Base-by-base conservation (phyloP, 2,888 invertebrate genomes). In the Lymantria monacha region DNA sequence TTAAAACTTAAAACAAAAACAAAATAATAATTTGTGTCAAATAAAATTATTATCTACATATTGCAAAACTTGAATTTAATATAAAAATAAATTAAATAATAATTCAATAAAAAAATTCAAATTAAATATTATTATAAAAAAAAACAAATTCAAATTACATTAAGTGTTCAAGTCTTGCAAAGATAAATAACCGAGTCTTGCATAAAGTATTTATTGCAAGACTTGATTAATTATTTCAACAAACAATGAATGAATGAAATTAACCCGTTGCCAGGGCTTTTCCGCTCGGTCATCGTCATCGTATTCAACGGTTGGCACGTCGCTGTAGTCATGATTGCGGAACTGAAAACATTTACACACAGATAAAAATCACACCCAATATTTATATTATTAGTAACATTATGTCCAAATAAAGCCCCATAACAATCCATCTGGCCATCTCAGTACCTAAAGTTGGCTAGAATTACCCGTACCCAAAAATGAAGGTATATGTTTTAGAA, bases 231-330 rank as follows among this genome's bases (percentile, higher is more conserved):
- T 9, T 45, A 36, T 33, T 9, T 33, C 9, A 33, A 33, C 9
- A 30, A n/a, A 42, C 3, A 43, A 42, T 42, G 49, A 49, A 49
- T 46, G 40, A 47, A 48, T 53, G 48, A 33, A 11, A 49, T 70
- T 79, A 73, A 87, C 87, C 84, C 84, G 80, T 57, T 86, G 79
- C 83, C 85, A 84, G 69, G 86, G 83, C 70, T 87, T 87, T 78
- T 86, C 87, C 41, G 74, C 57, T 56, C 73, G 72, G 46, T 68
- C 74, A 36, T 74, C 74, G 46, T 76, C 40, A 36, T 42, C 72
- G 65, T 68, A 64, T 42, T 80, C 80, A 51, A 60, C 66, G 42
- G 74, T 71, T 42, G 79, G 77, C 45, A 83, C 74, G 30, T 72
- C 79, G 9, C 52, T 55, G 71, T 80, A 81, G 11, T 49, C 57